Percentiles rank a stretch among this genome's conserved stretches.
phyloP scores from a whole-genome alignment of 2,113 vertebrate genomes.

The Nicator chloris region DNA sequence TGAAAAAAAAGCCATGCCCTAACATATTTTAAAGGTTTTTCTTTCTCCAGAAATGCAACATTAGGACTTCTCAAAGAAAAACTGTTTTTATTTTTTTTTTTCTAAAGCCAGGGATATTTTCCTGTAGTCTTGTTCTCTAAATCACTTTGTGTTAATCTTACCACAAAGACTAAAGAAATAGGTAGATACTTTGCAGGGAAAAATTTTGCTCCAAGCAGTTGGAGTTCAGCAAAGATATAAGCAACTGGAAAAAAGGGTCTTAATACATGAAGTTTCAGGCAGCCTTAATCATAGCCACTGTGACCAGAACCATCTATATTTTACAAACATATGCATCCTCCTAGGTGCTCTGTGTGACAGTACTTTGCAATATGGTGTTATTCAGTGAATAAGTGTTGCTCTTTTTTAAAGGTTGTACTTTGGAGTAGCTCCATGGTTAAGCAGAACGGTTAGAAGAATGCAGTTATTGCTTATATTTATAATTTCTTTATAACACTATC shows the following conservation, averaged over 20 bases:
- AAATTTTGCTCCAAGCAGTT: neutral
- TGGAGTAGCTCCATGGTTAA: neutral
- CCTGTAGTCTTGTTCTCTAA: neutral
- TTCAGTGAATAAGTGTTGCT: neutral
- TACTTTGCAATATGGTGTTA: neutral
- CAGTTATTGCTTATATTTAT: neutral
- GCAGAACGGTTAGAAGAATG: neutral
- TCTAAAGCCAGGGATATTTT: neutral
- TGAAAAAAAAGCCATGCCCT: neutral
- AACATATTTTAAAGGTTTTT: neutral
- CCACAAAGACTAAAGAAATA: neutral
- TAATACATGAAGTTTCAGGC: neutral
- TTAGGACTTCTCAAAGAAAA: neutral
- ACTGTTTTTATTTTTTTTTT: neutral
- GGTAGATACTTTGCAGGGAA: neutral
- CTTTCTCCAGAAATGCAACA: neutral
- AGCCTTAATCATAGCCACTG: neutral
- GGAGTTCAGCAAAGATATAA: neutral
- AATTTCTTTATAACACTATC: neutral
- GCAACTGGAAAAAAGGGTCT: neutral
- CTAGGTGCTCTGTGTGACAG: neutral
- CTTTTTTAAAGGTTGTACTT: neutral
- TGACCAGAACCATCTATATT: neutral
- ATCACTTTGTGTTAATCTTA: neutral
- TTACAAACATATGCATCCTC: neutral